Percentiles rank a stretch among this genome's conserved stretches.
phyloP scores from a whole-genome alignment of 2,888 invertebrate genomes.

The Eilema depressum region DNA sequence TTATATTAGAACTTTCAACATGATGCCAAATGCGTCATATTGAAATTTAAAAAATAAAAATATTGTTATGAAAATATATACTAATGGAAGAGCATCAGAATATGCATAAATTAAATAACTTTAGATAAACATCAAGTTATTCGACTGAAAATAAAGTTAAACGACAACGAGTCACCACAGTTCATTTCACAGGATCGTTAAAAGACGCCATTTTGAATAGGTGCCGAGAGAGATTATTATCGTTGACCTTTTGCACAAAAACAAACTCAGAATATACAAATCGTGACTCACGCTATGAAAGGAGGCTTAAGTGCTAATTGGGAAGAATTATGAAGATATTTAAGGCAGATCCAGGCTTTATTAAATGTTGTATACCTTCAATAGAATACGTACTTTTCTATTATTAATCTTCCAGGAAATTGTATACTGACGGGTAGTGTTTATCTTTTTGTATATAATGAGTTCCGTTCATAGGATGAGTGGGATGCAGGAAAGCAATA shows the following conservation, averaged over 20 bases:
- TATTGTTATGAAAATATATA: too few relatives aligned
- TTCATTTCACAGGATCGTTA: slow-evolving; percentile 12
- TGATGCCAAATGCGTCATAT: too few relatives aligned
- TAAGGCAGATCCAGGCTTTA: slow-evolving; percentile 25
- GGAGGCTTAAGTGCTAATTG: slow-evolving; percentile 60
- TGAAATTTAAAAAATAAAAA: too few relatives aligned
- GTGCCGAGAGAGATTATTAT: slow-evolving; percentile 23
- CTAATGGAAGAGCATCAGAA: neutral
- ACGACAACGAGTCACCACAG: slow-evolving; percentile 15
- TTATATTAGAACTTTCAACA: too few relatives aligned
- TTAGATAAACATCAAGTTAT: neutral
- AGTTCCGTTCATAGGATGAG: slow-evolving; percentile 24
- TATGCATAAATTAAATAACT: neutral
- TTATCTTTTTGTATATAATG: slow-evolving; percentile 24
- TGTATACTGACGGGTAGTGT: slow-evolving; percentile 14
- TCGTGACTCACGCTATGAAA: slow-evolving; percentile 57
- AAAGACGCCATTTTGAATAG: slow-evolving; percentile 19
- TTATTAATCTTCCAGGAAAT: slow-evolving; percentile 8
- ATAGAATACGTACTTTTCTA: slow-evolving; percentile 16
- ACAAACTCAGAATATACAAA: slow-evolving; percentile 50
- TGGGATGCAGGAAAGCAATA: slow-evolving; percentile 23
- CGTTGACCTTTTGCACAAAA: slow-evolving; percentile 40
- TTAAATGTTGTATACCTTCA: slow-evolving; percentile 23
- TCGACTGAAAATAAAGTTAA: slow-evolving; percentile 14
- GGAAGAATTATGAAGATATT: slow-evolving; percentile 59